Base-by-base conservation (phyloP, 1,140 invertebrate genomes). In the Leptonema lineaticorne region DNA sequence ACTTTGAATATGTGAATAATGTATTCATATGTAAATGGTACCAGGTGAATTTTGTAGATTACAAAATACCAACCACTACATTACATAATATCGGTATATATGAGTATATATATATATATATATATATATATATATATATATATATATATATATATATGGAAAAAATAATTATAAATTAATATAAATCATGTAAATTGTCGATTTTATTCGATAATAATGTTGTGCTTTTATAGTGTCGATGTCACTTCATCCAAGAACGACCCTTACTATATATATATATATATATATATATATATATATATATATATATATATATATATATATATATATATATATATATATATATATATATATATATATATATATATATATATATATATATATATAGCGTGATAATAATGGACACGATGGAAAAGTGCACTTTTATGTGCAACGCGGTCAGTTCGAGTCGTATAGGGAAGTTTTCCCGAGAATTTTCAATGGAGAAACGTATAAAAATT, bases 21-120 rank as follows among this genome's bases (percentile, higher is more conserved):
- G 64, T 69, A 59, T 71, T 62, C 68, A 71, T n/a, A 50, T 67
- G 63, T 67, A 64, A n/a, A 22, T 63, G 71, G 71, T 69, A 69
- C 71, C 71, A 72, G 71, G 71, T 72, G 71, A 72, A 69, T 69
- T 72, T 65, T 72, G 62, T 68, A 69, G 71, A 72, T 72, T 72
- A 72, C 71, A 69, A 66, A 67, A 69, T 58, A 64, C 65, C 65
- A 48, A 29, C 29, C 27, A 58, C 45, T 33, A 18, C 30, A 28
- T n/a, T n/a, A 14, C 59, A 30, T 64, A 16, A 11, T 1, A 57
- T 45, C 57, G 63, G 69, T 60, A 59, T n/a, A 56, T 63, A 50
- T 27, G 24, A 48, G 53, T 48, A 22, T 53, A 53, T 5, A 24
- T 53, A 53, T 14, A 53, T 24, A 53, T 3, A 26, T 26, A 53